Evolutionary conservation across 2,888 invertebrate species (phyloP).

Genomic region (Lasioglossum malachurum): DNA sequence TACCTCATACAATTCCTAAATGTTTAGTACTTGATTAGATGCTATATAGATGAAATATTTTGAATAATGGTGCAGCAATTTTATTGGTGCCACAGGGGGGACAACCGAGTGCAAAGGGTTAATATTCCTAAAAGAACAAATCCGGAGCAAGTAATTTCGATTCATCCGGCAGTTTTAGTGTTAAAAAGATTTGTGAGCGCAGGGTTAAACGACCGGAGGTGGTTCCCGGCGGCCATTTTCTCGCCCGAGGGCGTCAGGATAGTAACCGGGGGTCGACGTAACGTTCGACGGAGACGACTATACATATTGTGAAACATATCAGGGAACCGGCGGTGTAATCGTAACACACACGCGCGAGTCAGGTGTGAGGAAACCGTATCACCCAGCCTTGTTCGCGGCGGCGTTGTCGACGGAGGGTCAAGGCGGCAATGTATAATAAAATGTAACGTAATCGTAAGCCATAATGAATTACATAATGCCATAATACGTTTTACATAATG

Average conservation of each 20-base stretch:
- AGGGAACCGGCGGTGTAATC: slow-evolving; percentile 32
- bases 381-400: slow-evolving; percentile 43
- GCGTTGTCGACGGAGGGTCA: slow-evolving; percentile 67
- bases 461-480: slow-evolving; percentile 84
- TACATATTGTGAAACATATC: neutral
- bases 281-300: neutral
- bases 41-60: too few relatives aligned
- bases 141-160: too few relatives aligned
- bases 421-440: slow-evolving; percentile 81
- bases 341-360: slow-evolving; percentile 10
- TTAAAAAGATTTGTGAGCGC: too few relatives aligned
- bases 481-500: slow-evolving; percentile 81
- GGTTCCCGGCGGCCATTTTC: slow-evolving; percentile 1
- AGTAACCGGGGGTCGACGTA: slow-evolving; percentile 1
- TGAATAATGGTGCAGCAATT: too few relatives aligned
- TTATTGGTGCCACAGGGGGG: too few relatives aligned
- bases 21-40: too few relatives aligned
- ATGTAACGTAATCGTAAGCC: slow-evolving; percentile 80
- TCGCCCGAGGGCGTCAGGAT: neutral
- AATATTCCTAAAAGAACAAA: too few relatives aligned
- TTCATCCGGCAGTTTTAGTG: too few relatives aligned
- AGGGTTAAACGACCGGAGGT: neutral
- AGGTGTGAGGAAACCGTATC: slow-evolving; percentile 27
- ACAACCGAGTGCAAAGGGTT: too few relatives aligned
- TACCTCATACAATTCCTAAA: too few relatives aligned